phyloP scores from a whole-genome alignment of 2,113 vertebrate genomes.

The Varanus salvator region DNA sequence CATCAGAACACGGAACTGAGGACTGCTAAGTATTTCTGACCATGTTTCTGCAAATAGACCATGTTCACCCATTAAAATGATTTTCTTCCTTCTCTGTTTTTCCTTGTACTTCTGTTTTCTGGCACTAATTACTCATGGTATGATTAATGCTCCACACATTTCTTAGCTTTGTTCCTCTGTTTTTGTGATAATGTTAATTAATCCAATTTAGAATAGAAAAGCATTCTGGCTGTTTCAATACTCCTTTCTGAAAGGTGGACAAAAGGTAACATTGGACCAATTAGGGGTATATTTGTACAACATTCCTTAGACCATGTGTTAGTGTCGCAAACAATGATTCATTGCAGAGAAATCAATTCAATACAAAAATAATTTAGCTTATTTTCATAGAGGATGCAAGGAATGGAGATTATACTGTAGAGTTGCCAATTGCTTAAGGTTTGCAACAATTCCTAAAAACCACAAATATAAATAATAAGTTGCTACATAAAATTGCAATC shows the following conservation, averaged over 20 bases:
- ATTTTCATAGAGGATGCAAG: conserved; percentile 40
- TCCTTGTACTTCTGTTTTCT: conserved; percentile 71
- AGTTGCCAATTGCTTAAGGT: neutral
- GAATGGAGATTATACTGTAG: neutral
- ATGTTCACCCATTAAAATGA: conserved; percentile 59
- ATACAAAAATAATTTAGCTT: neutral
- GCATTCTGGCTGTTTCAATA: conserved; percentile 62
- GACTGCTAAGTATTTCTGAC: conserved; percentile 35
- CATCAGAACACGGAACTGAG: neutral
- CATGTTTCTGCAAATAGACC: conserved; percentile 50
- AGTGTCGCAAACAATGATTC: conserved; percentile 1
- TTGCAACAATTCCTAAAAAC: no score
- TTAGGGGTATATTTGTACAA: conserved; percentile 56
- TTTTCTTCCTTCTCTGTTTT: conserved; percentile 72
- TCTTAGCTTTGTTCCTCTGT: conserved; percentile 74
- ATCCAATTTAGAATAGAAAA: conserved; percentile 72
- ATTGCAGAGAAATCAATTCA: conserved; percentile 5
- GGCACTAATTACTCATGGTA: conserved; percentile 75
- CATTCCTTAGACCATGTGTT: conserved; percentile 25
- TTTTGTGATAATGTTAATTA: conserved; percentile 79
- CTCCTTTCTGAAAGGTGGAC: conserved; percentile 59
- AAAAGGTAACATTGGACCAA: conserved; percentile 58
- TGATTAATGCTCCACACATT: conserved; percentile 78
- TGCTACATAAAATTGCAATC: no score
- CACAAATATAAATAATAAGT: no score